Conservation (phyloP, 1,140 invertebrate genomes). For the Tribolium castaneum region DNA sequence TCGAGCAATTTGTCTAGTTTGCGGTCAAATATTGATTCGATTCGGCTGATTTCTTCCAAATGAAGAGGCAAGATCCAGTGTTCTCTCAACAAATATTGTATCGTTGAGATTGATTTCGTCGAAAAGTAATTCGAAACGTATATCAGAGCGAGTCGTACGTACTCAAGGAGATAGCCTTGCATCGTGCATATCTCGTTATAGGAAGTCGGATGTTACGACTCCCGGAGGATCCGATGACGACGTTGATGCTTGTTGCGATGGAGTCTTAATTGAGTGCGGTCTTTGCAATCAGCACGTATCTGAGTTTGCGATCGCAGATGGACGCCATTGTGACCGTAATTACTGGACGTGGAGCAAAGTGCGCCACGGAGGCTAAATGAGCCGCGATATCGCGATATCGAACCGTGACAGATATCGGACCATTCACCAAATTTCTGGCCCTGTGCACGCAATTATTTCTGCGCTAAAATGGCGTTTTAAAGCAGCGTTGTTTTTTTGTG, state of each 20-base stretch:
- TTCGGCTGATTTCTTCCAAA: not conserved
- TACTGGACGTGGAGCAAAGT: constrained; percentile 55
- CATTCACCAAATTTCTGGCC: too few species aligned
- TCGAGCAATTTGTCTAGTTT: not conserved
- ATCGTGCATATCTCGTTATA: constrained; percentile 9
- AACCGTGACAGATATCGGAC: not conserved
- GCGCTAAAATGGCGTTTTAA: not conserved
- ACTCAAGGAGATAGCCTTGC: constrained; percentile 2
- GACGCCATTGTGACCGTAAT: constrained; percentile 18
- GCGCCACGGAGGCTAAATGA: constrained; percentile 58
- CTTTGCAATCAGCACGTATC: constrained; percentile 19
- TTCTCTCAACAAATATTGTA: constrained; percentile 11
- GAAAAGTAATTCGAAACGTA: constrained; percentile 14
- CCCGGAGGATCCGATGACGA: not conserved
- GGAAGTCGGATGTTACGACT: not conserved
- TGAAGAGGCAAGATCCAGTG: not conserved
- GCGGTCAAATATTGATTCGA: constrained; percentile 13
- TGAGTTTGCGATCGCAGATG: constrained; percentile 9
- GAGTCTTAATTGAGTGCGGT: constrained; percentile 29
- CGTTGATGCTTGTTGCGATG: not conserved
- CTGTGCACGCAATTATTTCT: too few species aligned
- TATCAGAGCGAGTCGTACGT: not conserved
- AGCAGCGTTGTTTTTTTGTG: not conserved
- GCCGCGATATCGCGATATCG: constrained; percentile 57
- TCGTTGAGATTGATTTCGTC: constrained; percentile 3